Conservation (phyloP, 2,113 vertebrate species). For the Eclectus roratus region DNA sequence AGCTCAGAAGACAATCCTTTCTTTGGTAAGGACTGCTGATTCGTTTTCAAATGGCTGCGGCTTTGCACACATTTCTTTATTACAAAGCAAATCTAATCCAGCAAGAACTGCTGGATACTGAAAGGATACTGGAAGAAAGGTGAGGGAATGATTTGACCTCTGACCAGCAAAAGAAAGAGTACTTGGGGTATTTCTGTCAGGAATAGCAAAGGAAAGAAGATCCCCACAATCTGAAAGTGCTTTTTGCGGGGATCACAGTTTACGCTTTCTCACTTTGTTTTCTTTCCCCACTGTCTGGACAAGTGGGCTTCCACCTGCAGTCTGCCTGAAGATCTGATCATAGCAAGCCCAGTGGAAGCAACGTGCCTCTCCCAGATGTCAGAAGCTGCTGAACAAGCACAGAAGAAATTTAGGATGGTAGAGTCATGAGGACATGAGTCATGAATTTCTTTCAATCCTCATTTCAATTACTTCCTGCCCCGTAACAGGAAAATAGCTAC, state of each 20-base stretch:
- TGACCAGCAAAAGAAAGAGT: neutral
- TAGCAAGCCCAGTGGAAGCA: neutral
- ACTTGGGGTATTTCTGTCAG: neutral
- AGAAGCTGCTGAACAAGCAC: slow-evolving; percentile 45
- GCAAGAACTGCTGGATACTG: neutral
- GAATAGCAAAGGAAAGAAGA: neutral
- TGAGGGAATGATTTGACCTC: neutral
- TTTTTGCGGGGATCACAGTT: neutral
- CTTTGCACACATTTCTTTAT: neutral
- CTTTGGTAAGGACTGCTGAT: neutral
- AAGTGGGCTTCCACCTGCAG: neutral
- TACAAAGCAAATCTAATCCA: neutral
- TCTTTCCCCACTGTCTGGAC: neutral
- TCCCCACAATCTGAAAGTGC: neutral
- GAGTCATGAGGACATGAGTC: slow-evolving; percentile 53
- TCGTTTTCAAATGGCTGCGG: neutral
- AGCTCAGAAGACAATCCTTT: neutral
- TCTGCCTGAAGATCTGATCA: rapidly evolving
- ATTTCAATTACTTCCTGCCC: slow-evolving; percentile 40
- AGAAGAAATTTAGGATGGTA: neutral
- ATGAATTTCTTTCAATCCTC: slow-evolving; percentile 34
- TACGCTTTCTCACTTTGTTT: neutral
- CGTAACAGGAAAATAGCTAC: slow-evolving; percentile 50
- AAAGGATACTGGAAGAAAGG: neutral
- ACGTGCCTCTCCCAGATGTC: neutral